These are phyloP conservation scores for Bergia puertoricense DNA, from an alignment of 92 coral and sea anemone genomes.

Conservation along the genomic window DNA sequence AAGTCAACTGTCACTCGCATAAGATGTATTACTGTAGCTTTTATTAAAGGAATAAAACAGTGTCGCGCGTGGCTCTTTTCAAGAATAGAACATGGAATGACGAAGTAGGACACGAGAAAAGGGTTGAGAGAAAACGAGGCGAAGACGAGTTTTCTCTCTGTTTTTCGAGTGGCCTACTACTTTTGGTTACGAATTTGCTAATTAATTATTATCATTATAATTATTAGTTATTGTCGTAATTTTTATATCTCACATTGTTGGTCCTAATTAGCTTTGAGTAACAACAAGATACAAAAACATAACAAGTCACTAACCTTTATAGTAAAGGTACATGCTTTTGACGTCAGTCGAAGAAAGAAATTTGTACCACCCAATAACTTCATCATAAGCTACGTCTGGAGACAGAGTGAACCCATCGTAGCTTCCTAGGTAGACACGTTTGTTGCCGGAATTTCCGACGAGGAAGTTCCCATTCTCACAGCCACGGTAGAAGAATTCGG, in stretches of 20 bases:
- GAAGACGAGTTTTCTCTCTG: no score
- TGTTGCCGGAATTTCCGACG: not conserved
- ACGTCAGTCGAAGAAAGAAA: not conserved
- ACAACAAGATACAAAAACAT: not conserved
- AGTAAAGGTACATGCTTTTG: slow-evolving; percentile 36
- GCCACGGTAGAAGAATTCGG: not conserved
- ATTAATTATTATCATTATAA: no score
- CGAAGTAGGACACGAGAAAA: no score
- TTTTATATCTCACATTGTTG: not conserved
- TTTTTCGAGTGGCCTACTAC: no score
- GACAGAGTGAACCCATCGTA: not conserved
- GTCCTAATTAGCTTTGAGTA: not conserved
- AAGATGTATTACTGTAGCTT: no score
- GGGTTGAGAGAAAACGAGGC: no score
- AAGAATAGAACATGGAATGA: no score
- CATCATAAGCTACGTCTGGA: slow-evolving; percentile 51
- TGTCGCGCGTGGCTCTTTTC: no score
- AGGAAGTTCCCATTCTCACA: not conserved
- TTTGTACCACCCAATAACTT: slow-evolving; percentile 16
- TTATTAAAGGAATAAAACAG: no score
- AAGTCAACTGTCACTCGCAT: no score
- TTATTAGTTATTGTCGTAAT: no score
- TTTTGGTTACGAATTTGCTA: no score
- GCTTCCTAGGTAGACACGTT: slow-evolving; percentile 22
- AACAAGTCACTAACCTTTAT: slow-evolving; percentile 41